These are phyloP conservation scores for Lepus europaeus DNA, from an alignment of 2,113 vertebrate species.

Conservation along the genomic window DNA sequence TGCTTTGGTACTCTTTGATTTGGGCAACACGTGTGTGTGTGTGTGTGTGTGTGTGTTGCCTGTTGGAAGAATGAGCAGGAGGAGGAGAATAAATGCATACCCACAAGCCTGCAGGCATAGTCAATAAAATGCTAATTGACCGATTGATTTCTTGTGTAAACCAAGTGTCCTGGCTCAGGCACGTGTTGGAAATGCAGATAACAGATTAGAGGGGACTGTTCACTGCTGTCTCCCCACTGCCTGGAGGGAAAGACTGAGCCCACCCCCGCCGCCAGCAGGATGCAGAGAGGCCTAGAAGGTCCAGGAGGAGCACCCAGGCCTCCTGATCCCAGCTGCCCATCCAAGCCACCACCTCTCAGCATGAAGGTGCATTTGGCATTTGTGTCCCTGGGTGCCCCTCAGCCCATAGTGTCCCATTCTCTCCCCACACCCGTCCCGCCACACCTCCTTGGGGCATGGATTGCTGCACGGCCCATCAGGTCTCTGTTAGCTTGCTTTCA, in stretches of 20 bases:
- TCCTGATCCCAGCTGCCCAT: no score
- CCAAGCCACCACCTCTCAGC: not conserved
- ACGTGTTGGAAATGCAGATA: not conserved
- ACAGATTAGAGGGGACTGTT: not conserved
- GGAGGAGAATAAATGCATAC: not conserved
- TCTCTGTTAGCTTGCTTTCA: not conserved
- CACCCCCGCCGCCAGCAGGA: not conserved
- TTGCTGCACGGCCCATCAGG: not conserved
- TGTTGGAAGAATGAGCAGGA: not conserved
- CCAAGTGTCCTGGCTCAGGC: not conserved
- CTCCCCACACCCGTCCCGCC: not conserved
- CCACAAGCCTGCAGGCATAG: not conserved
- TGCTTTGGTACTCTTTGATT: not conserved
- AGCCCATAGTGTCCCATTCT: not conserved
- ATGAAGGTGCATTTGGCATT: not conserved
- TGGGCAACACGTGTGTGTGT: not conserved
- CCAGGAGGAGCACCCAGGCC: not conserved
- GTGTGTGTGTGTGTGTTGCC: not conserved
- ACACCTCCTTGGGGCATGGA: not conserved
- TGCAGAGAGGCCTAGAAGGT: not conserved
- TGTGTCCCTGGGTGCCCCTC: not conserved
- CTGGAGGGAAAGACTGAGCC: not conserved
- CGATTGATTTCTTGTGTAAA: no score
- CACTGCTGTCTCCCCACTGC: not conserved
- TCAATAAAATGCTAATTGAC: not conserved